Percentiles rank a stretch among this genome's conserved stretches.
Evolutionary conservation across 2,888 invertebrate genomes (phyloP).

Genomic region (Melanotus villosus): DNA sequence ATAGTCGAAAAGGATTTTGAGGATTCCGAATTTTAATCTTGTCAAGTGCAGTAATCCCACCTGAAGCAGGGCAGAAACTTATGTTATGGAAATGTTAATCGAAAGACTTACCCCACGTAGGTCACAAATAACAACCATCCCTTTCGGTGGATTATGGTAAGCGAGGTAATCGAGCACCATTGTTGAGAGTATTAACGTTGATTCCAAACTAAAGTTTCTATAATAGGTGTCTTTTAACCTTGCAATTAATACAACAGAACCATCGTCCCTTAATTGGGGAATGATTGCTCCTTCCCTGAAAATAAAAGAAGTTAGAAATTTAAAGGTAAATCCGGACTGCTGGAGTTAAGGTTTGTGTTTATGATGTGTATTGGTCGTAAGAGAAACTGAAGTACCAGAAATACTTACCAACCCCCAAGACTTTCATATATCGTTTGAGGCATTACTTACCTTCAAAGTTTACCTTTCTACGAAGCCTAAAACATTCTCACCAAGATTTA

Average conservation of each 20-base stretch:
- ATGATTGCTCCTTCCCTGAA: conserved; percentile 66
- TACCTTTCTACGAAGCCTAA: no score
- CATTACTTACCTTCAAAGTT: no score
- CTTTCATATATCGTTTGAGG: no score
- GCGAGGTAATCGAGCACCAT: conserved; percentile 69
- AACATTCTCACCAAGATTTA: no score
- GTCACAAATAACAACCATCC: conserved; percentile 78
- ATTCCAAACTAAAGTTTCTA: conserved; percentile 31
- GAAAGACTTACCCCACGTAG: conserved; percentile 75
- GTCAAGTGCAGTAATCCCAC: conserved; percentile 53
- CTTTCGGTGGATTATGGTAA: conserved; percentile 73
- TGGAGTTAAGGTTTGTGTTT: no score
- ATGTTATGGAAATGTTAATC: neutral
- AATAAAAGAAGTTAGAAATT: no score
- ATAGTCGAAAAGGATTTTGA: conserved; percentile 78
- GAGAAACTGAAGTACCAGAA: no score
- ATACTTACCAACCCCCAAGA: no score
- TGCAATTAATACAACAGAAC: conserved; percentile 71
- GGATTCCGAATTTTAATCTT: conserved; percentile 56
- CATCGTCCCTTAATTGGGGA: conserved; percentile 73
- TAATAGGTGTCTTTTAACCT: neutral
- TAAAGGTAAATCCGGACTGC: no score
- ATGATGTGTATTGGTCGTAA: no score
- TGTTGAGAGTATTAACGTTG: conserved; percentile 71
- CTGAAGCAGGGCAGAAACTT: neutral